A percentile compares a stretch with the other conserved stretches of the same genome.
Evolutionary conservation across 2,888 invertebrate species (phyloP).

Genomic region (Invenusta paracnida): DNA sequence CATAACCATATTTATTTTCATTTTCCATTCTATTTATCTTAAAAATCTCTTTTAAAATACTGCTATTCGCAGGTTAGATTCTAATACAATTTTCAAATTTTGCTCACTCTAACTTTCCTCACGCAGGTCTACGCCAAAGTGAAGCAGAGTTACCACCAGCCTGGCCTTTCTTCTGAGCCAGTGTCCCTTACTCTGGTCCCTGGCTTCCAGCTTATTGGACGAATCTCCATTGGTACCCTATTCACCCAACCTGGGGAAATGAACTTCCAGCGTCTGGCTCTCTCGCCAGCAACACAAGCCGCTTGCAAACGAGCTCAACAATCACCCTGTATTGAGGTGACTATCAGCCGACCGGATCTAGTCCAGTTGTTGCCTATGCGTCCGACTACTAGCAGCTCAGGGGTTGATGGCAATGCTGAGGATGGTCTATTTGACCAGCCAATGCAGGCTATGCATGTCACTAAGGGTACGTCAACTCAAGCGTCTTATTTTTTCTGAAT

Average conservation of each 20-base stretch:
- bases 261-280: background rate
- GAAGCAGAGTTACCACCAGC: background rate
- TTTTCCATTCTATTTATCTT: no score
- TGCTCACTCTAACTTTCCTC: no score
- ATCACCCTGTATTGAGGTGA: background rate
- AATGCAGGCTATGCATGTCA: background rate
- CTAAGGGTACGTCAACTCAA: background rate
- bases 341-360: background rate
- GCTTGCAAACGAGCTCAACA: background rate
- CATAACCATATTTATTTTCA: no score
- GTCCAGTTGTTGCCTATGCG: background rate
- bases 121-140: background rate
- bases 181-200: background rate
- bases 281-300: background rate
- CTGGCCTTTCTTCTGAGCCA: background rate
- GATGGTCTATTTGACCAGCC: background rate
- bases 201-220: background rate
- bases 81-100: no score
- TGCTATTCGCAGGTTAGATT: no score
- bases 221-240: background rate
- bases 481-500: no score
- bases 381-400: background rate
- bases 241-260: background rate
- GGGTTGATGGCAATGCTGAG: no score
- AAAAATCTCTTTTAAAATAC: no score